Evolutionary conservation across 2,888 invertebrate species (phyloP).

Genomic region (Julus scanicus): DNA sequence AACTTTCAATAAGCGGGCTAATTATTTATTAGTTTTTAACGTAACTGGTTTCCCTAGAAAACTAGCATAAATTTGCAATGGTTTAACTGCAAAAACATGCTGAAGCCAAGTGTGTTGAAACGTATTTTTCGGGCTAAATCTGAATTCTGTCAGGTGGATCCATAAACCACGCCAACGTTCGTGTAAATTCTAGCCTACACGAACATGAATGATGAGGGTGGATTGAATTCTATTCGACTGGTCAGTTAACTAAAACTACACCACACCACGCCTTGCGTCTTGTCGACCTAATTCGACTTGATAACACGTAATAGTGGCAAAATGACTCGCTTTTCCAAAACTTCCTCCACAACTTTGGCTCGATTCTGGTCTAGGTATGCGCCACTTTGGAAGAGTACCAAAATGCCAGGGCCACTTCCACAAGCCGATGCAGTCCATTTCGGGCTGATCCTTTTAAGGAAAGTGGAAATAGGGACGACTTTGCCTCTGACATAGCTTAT

Average conservation of each 20-base stretch:
- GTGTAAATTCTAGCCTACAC: too few species aligned
- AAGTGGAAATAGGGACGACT: conserved; percentile 14
- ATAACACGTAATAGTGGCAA: neutral
- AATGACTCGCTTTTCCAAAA: too few species aligned
- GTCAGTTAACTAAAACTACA: neutral
- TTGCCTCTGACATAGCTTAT: neutral
- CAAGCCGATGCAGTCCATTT: conserved; percentile 17
- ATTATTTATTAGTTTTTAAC: too few species aligned
- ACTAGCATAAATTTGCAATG: too few species aligned
- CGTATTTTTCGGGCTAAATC: too few species aligned
- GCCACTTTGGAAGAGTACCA: conserved; percentile 46
- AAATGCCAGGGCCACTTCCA: conserved; percentile 48
- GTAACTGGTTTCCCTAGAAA: too few species aligned
- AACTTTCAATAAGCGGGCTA: too few species aligned
- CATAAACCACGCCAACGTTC: too few species aligned
- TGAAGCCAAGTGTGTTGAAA: too few species aligned
- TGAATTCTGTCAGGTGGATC: too few species aligned
- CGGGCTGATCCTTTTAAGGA: conserved; percentile 14
- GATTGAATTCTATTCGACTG: neutral
- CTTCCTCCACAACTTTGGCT: neutral
- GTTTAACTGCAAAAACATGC: too few species aligned
- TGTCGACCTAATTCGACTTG: neutral
- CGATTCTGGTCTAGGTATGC: neutral
- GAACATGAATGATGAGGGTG: neutral
- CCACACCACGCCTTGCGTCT: too few species aligned